Evolutionary conservation across 2,888 invertebrate species (phyloP).

Genomic region (Aradus depressus): DNA sequence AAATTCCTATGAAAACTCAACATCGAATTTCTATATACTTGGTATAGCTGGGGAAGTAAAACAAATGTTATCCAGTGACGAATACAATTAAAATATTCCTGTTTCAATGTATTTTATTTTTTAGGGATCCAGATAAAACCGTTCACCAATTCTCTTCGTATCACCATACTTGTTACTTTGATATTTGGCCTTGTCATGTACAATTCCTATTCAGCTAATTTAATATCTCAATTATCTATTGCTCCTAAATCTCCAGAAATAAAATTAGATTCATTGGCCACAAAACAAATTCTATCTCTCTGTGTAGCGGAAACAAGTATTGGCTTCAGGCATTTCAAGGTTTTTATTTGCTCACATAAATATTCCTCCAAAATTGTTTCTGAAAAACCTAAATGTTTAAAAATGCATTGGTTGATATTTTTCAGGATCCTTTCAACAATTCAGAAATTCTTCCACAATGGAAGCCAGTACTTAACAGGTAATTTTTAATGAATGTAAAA

Average conservation of each 20-base stretch:
- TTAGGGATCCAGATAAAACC: constrained; percentile 8
- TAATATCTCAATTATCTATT: constrained; percentile 7
- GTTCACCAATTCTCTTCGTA: neutral
- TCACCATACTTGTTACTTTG: neutral
- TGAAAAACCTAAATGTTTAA: neutral
- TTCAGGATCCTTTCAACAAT: neutral
- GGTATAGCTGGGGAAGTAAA: too few relatives aligned
- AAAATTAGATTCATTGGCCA: neutral
- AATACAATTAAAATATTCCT: too few relatives aligned
- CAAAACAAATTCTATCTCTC: neutral
- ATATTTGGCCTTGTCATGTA: constrained; percentile 5
- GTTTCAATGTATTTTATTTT: too few relatives aligned
- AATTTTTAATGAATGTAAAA: neutral
- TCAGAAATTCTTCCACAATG: constrained; percentile 3
- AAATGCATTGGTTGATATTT: neutral
- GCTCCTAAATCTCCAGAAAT: neutral
- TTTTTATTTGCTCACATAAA: neutral
- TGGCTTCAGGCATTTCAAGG: constrained; percentile 2
- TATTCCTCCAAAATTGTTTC: neutral
- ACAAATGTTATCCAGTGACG: too few relatives aligned
- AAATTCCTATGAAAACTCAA: too few relatives aligned
- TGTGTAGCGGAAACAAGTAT: constrained; percentile 9
- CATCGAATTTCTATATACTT: too few relatives aligned
- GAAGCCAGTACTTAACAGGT: constrained; percentile 6
- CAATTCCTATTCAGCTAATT: constrained; percentile 4